Percentiles rank a stretch among this genome's conserved stretches.
phyloP scores from a whole-genome alignment of 35 echinoderm and acorn worm genomes.

The Ophioderma brevispina region DNA sequence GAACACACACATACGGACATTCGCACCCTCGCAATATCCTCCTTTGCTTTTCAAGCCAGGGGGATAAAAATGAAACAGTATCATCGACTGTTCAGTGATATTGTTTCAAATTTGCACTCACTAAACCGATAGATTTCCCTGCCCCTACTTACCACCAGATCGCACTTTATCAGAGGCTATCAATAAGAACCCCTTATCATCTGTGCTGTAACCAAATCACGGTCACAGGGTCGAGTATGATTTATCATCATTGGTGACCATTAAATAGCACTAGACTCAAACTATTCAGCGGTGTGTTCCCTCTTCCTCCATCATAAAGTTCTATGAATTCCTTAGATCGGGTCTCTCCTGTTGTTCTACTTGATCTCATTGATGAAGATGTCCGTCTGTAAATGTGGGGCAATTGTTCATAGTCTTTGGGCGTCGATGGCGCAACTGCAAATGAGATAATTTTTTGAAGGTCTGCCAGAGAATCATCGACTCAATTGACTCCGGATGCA shows the following conservation, averaged over 20 bases:
- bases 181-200: constrained; percentile 71
- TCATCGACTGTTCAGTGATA: too few species aligned
- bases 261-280: constrained; percentile 79
- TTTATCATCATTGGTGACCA: constrained; percentile 44
- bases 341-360: constrained; percentile 32
- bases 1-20: too few species aligned
- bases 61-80: too few species aligned
- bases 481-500: too few species aligned
- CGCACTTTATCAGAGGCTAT: constrained; percentile 27
- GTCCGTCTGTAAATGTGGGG: constrained; percentile 68
- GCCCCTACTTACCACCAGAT: neutral
- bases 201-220: constrained; percentile 79
- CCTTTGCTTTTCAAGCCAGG: too few species aligned
- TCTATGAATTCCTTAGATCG: constrained; percentile 77
- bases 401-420: constrained; percentile 74
- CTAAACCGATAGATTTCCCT: too few species aligned
- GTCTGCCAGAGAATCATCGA: too few species aligned
- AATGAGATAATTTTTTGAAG: too few species aligned
- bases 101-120: too few species aligned
- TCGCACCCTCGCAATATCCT: too few species aligned
- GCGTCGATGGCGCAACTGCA: constrained; percentile 26
- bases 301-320: constrained; percentile 73
- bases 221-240: constrained; percentile 69
- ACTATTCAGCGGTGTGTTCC: constrained; percentile 45
- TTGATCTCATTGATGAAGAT: constrained; percentile 93